Evolutionary conservation across 2,888 invertebrate species (phyloP), one percentile per base, ranked within the genome.

Genomic region (Dastarcus helophoroides): DNA sequence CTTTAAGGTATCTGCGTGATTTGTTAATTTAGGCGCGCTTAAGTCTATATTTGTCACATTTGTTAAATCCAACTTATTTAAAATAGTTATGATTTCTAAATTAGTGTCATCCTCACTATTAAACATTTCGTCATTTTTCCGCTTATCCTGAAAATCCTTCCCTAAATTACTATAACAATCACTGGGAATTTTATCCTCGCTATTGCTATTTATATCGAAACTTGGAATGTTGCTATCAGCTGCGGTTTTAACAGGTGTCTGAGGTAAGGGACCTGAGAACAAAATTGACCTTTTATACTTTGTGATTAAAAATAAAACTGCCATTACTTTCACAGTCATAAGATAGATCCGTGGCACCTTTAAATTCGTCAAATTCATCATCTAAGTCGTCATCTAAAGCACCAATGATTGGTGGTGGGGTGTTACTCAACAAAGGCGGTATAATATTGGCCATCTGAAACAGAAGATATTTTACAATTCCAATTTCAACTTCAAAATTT

Each of bases 361-460:
- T 64, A 59, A 73, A 73, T 49, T 72, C 71, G 22, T 69, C 71
- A 63, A 73, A 74, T 51, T 72, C 72, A 58, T 73, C 72, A 40
- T 64, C 60, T 33, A 60, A 58, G 14, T 63, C 65, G 28, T 65
- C 64, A 37, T 64, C 60, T 27, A 51, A 56, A 30, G 51, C 50
- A 31, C 54, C 52, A 37, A 63, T 62, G 41, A 70, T 67, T 22
- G 71, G 71, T 26, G 71, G 71, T 32, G 71, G 71, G 26, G 71
- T 64, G 49, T 63, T 66, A 47, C 69, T 68, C 36, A 71, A 52
- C 35, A 70, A 56, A 37, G 69, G 70, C 41, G 71, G 71, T 47
- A 71, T 66, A 50, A 65, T 56, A n/a, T n/a, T n/a, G n/a, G n/a
- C n/a, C n/a, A n/a, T n/a, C n/a, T n/a, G n/a, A n/a, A n/a, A n/a